Conservation (phyloP, 1,140 invertebrate species). For the Planococcus citri region DNA sequence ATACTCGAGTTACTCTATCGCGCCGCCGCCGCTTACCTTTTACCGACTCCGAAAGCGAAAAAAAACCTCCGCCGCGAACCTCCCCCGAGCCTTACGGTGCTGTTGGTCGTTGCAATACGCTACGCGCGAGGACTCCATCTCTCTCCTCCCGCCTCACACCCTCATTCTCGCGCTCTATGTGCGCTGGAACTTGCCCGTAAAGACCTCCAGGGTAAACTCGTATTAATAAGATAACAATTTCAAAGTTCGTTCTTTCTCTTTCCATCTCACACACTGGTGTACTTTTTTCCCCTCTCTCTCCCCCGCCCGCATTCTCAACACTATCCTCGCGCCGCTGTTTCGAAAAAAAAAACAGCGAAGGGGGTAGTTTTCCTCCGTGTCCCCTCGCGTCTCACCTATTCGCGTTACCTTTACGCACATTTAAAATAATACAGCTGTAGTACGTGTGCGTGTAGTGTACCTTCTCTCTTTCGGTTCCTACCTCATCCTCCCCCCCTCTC, state of each 20-base stretch:
- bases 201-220: slow-evolving; percentile 1
- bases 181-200: background rate
- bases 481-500: no score
- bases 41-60: background rate
- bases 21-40: background rate
- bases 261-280: background rate
- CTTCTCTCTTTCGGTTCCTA: no score
- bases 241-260: background rate
- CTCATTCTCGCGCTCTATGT: background rate
- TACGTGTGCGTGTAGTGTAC: no score
- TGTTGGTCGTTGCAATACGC: no score
- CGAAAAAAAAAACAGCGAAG: no score
- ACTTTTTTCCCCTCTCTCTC: background rate
- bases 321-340: no score
- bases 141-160: background rate
- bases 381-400: no score
- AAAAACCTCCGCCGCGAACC: no score
- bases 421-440: no score
- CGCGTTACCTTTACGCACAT: no score
- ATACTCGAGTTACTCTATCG: background rate
- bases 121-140: background rate
- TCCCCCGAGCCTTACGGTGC: no score
- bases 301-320: background rate
- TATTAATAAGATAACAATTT: slow-evolving; percentile 8
- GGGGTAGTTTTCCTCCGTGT: no score